Evolutionary conservation across 2,888 invertebrate species (phyloP).

Genomic region (Sclerodermus sp.): DNA sequence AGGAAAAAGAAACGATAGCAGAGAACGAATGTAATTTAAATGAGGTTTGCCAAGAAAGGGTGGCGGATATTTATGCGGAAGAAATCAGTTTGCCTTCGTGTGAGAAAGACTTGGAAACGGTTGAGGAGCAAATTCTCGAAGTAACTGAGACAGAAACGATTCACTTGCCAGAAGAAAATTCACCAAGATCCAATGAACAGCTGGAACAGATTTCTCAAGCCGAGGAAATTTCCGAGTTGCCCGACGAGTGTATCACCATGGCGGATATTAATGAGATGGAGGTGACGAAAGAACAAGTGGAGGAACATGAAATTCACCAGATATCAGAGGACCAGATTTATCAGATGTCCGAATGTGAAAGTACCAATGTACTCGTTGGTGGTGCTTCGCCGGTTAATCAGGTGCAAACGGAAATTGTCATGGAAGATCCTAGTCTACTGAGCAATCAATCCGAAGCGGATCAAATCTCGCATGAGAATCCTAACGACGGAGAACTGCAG

Average conservation of each 20-base stretch:
- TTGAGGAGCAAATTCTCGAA: slow-evolving; percentile 21
- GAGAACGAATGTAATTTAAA: slow-evolving; percentile 9
- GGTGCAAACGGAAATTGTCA: slow-evolving; percentile 26
- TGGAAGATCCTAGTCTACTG: slow-evolving; percentile 28
- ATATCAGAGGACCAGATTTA: slow-evolving; percentile 36
- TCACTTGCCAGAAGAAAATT: slow-evolving; percentile 21
- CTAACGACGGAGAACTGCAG: slow-evolving; percentile 43
- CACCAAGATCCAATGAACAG: slow-evolving; percentile 25
- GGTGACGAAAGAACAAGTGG: slow-evolving; percentile 17
- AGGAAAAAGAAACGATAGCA: slow-evolving; percentile 17
- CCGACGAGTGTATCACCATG: slow-evolving; percentile 26
- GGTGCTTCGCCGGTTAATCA: slow-evolving; percentile 26
- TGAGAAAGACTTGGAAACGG: slow-evolving; percentile 18
- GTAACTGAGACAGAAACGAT: slow-evolving; percentile 25
- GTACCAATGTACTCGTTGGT: slow-evolving; percentile 32
- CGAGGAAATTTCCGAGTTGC: slow-evolving; percentile 23
- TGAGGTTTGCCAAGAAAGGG: slow-evolving; percentile 16
- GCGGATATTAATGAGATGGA: slow-evolving; percentile 20
- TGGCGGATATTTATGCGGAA: slow-evolving; percentile 25
- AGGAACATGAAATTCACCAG: slow-evolving; percentile 34
- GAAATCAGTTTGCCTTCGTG: slow-evolving; percentile 21
- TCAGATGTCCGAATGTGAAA: slow-evolving; percentile 40
- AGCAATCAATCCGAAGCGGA: slow-evolving; percentile 24
- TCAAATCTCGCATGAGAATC: slow-evolving; percentile 29
- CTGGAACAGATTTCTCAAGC: slow-evolving; percentile 22